These are phyloP conservation scores for Astropecten irregularis DNA, from an alignment of 53 echinoderm and acorn worm genomes.

Conservation along the genomic window DNA sequence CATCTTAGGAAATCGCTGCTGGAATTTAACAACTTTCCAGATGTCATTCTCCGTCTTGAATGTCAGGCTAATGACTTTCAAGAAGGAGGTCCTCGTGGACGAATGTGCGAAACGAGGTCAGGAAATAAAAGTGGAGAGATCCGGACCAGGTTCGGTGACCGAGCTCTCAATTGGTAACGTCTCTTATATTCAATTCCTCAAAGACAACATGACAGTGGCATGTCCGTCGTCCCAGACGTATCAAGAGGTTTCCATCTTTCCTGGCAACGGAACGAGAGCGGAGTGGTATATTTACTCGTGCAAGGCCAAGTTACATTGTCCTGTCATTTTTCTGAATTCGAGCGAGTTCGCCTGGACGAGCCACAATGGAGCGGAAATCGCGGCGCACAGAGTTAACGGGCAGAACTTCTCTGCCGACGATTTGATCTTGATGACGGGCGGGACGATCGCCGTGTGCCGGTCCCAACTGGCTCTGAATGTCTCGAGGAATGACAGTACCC, in stretches of 20 bases:
- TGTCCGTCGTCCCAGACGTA: neutral
- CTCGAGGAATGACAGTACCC: neutral
- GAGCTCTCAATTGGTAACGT: too few relatives aligned
- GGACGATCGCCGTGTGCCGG: constrained; percentile 19
- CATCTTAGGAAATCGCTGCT: neutral
- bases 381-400: neutral
- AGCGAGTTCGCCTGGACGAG: neutral
- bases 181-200: neutral
- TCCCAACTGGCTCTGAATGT: neutral
- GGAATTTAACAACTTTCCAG: neutral
- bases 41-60: neutral
- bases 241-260: neutral
- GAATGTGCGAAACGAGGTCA: constrained; percentile 11
- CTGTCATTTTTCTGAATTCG: constrained; percentile 16
- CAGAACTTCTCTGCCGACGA: constrained; percentile 3
- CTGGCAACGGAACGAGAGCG: neutral
- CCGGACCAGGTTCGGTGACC: neutral
- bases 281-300: neutral
- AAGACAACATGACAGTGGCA: neutral
- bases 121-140: neutral
- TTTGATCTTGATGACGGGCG: neutral
- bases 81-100: neutral
- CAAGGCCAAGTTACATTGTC: constrained; percentile 1
- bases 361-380: neutral
- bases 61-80: constrained; percentile 20